These are phyloP conservation scores for Campylomormyrus numenius DNA, from an alignment of 2,113 vertebrate genomes.

Conservation along the genomic window DNA sequence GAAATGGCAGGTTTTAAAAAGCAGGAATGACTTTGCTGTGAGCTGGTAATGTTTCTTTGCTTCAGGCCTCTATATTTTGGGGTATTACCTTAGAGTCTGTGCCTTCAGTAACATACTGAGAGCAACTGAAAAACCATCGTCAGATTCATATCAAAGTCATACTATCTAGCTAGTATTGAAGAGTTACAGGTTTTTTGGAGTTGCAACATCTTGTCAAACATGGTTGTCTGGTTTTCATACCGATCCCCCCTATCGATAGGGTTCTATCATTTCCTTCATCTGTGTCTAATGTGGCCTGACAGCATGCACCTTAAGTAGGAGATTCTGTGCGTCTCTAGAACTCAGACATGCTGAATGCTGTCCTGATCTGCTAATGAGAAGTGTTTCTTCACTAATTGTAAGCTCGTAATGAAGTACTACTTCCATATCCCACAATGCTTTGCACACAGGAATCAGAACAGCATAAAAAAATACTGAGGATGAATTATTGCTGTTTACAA, in stretches of 20 bases:
- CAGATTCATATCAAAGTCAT: slow-evolving; percentile 66
- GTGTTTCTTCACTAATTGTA: neutral
- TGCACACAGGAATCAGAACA: too few relatives aligned
- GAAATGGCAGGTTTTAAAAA: neutral
- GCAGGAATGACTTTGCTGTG: neutral
- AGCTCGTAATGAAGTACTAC: neutral
- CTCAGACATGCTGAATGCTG: neutral
- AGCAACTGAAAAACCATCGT: slow-evolving; percentile 55
- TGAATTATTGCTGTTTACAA: too few relatives aligned
- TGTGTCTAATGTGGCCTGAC: slow-evolving; percentile 39
- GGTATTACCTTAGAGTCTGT: neutral
- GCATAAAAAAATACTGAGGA: too few relatives aligned
- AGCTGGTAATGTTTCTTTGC: neutral
- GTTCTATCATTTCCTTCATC: slow-evolving; percentile 22
- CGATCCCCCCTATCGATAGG: slow-evolving; percentile 55
- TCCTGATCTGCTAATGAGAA: neutral
- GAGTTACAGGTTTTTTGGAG: slow-evolving; percentile 58
- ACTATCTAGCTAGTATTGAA: slow-evolving; percentile 62
- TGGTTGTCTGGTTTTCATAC: slow-evolving; percentile 56
- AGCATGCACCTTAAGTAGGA: slow-evolving; percentile 51
- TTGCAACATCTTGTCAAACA: slow-evolving; percentile 66
- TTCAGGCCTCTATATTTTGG: neutral
- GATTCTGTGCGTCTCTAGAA: neutral
- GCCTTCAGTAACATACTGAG: neutral
- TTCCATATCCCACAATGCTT: too few relatives aligned